These are phyloP conservation scores for Drosophila aff. DNA, from an alignment of 1,140 invertebrate species.

Conservation along the genomic window DNA sequence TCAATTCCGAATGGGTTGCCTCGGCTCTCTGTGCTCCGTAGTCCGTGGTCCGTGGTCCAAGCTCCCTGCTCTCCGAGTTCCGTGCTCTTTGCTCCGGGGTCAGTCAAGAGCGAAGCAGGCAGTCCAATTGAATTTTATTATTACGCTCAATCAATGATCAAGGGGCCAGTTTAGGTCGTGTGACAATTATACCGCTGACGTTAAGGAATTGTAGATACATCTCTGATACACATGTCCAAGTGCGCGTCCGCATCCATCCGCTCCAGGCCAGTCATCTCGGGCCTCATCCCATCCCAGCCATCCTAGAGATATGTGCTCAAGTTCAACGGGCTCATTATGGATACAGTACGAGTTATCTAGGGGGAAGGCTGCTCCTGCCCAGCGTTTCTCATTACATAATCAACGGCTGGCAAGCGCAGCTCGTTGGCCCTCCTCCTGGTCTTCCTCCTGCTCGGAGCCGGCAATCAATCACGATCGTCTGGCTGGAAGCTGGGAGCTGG, in stretches of 20 bases:
- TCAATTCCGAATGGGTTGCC: slow-evolving; percentile 16
- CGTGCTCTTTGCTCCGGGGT: slow-evolving; percentile 57
- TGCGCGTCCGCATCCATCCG: slow-evolving; percentile 1
- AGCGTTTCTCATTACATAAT: slow-evolving; percentile 77
- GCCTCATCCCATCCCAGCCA: background rate
- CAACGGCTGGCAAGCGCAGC: slow-evolving; percentile 50
- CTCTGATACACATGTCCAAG: slow-evolving; percentile 21
- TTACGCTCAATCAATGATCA: slow-evolving; percentile 84
- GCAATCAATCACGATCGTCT: slow-evolving; percentile 74
- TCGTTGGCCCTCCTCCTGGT: slow-evolving; percentile 12
- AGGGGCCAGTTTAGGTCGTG: slow-evolving; percentile 82
- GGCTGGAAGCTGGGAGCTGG: slow-evolving; percentile 25
- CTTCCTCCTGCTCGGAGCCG: slow-evolving; percentile 21
- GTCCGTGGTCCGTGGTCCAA: slow-evolving; percentile 27
- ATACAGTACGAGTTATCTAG: slow-evolving; percentile 42
- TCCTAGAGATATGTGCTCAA: slow-evolving; percentile 47
- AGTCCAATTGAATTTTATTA: slow-evolving; percentile 84
- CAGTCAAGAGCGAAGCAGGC: slow-evolving; percentile 51
- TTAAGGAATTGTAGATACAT: slow-evolving; percentile 74
- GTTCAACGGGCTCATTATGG: slow-evolving; percentile 69
- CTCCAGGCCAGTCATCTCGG: background rate
- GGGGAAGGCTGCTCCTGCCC: slow-evolving; percentile 21
- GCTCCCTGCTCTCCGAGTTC: slow-evolving; percentile 31
- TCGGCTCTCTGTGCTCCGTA: slow-evolving; percentile 22
- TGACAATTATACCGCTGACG: slow-evolving; percentile 83